Evolutionary conservation across 2,888 invertebrate species (phyloP).

Genomic region (Ephialtes manifestator): DNA sequence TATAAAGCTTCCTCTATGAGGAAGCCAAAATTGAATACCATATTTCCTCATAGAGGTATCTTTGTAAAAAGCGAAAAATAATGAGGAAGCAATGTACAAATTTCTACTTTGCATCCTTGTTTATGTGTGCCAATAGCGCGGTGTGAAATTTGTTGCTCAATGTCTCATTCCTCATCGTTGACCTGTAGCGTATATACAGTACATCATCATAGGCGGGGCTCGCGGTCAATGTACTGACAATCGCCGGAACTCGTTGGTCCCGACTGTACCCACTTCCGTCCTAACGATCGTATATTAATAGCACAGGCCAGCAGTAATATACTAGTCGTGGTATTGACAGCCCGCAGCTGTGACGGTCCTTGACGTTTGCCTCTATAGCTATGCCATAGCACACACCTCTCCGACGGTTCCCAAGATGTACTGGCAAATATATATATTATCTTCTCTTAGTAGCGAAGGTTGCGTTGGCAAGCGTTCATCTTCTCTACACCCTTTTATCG

Average conservation of each 20-base stretch:
- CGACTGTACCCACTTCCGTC: constrained; percentile 64
- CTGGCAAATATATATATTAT: constrained; percentile 3
- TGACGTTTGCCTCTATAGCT: constrained; percentile 5
- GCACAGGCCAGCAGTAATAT: constrained; percentile 6
- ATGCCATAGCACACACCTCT: constrained; percentile 5
- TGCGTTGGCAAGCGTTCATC: constrained; percentile 22
- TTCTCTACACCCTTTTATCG: constrained; percentile 38
- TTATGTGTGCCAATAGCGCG: not conserved
- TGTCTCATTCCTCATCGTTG: constrained; percentile 31
- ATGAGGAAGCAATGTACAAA: too few species aligned
- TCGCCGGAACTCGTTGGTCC: constrained; percentile 64
- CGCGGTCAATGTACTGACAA: constrained; percentile 63
- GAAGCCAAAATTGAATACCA: too few species aligned
- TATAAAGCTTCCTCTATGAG: too few species aligned
- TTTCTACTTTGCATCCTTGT: too few species aligned
- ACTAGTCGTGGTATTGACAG: constrained; percentile 29
- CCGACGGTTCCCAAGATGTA: constrained; percentile 18
- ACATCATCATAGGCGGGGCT: constrained; percentile 11
- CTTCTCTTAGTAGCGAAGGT: not conserved
- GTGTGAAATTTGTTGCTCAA: not conserved
- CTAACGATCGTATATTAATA: constrained; percentile 57
- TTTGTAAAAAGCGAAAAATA: too few species aligned
- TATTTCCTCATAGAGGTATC: too few species aligned
- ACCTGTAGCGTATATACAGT: not conserved
- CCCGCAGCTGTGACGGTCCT: constrained; percentile 19